A percentile compares a stretch with the other conserved stretches of the same genome.
phyloP scores from a whole-genome alignment of 1,140 invertebrate genomes.

The Drosophila ogumai region DNA sequence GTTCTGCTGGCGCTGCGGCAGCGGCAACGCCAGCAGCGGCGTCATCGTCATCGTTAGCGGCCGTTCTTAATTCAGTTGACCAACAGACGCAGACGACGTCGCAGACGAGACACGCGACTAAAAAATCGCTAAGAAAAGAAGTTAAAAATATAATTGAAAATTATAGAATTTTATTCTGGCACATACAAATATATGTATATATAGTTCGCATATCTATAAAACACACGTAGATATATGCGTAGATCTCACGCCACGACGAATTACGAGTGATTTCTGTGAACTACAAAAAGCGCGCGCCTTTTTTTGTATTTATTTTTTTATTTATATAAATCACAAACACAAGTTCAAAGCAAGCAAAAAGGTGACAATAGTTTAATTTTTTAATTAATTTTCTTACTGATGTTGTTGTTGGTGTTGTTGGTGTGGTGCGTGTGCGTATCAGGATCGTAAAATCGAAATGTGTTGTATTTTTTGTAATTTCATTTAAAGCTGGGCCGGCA shows the following conservation, averaged over 20 bases:
- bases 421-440: constrained; percentile 64
- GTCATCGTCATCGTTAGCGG: constrained; percentile 40
- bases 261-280: constrained; percentile 11
- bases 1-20: constrained; percentile 30
- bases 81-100: constrained; percentile 80
- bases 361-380: constrained; percentile 54
- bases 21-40: constrained; percentile 8
- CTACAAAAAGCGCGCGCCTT: constrained; percentile 48
- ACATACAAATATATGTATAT: constrained; percentile 17
- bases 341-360: constrained; percentile 32
- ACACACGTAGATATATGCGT: constrained; percentile 7
- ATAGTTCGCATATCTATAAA: constrained; percentile 11
- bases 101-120: constrained; percentile 76
- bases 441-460: constrained; percentile 45
- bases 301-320: constrained; percentile 19
- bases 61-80: constrained; percentile 84
- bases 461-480: constrained; percentile 29
- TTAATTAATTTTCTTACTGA: constrained; percentile 5
- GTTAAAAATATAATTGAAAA: constrained; percentile 35
- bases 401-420: constrained; percentile 21
- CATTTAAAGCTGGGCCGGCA: constrained; percentile 49
- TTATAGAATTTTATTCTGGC: constrained; percentile 29
- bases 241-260: constrained; percentile 14
- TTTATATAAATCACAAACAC: constrained; percentile 27
- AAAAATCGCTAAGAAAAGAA: constrained; percentile 39